Evolutionary conservation across 2,888 invertebrate species (phyloP), one percentile per base, ranked within the genome.

Genomic region (Mylabris sibirica): DNA sequence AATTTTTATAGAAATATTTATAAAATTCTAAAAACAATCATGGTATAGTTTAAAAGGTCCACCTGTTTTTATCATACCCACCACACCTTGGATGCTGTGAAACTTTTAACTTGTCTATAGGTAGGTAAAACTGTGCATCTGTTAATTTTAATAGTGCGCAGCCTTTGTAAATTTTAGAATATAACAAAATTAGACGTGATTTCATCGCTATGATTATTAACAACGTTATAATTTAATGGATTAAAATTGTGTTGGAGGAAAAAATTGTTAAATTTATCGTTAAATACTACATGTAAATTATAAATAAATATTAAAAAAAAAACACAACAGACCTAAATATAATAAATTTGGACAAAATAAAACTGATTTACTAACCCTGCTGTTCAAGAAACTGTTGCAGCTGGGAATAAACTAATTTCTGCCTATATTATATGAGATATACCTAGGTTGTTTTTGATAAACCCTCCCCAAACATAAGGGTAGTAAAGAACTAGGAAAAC

Each of bases 131-230:
- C 38, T 59, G 20, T 64, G 57, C 64, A 65, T 61, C 35, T 64
- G 64, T 60, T 64, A 64, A 67, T 66, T 67, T 41, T 59, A 60
- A 60, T 12, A 59, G 66, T 59, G 68, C 65, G 63, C 62, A 65
- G 59, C 62, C 63, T 60, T 64, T 57, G 62, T 65, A 49, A 61
- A 60, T 64, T 66, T 53, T 49, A 49, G 65, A 65, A 67, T 59
- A 62, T 30, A 64, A 62, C 63, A 66, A 67, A 70, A 67, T 70
- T 70, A 70, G 70, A 67, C 44, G 64, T 70, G 70, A 70, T 62
- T 64, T 70, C 67, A 70, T 62, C 44, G 35, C 20, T 26, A 20
- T 59, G 22, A 57, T 61, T 68, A 65, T 68, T 34, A 64, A 41
- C 44, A 49, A 49, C 49, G 8, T 49, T 20, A 67, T 49, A 49